phyloP scores from a whole-genome alignment of 2,113 vertebrate genomes.

The Amblyopsis rosae region DNA sequence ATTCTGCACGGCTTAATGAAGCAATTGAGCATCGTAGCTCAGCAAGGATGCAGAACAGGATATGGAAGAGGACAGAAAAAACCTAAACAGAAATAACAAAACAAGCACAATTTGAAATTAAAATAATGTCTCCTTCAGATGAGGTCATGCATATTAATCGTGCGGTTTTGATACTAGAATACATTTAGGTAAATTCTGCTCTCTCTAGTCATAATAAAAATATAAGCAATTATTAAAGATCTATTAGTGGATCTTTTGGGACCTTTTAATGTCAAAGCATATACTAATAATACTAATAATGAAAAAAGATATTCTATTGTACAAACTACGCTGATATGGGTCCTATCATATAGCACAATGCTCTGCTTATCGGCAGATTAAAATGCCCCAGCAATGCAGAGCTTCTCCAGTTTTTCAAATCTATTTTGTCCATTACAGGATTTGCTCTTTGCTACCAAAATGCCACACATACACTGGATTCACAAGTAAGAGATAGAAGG shows the following conservation, averaged over 20 bases:
- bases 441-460: constrained; percentile 50
- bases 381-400: constrained; percentile 16
- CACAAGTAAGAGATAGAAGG: constrained; percentile 69
- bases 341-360: background rate
- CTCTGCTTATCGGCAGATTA: constrained; percentile 13
- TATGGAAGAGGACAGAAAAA: constrained; percentile 39
- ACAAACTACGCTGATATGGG: background rate
- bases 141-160: constrained; percentile 34
- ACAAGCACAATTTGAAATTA: constrained; percentile 42
- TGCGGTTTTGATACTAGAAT: background rate
- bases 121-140: constrained; percentile 7
- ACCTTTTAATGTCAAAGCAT: background rate
- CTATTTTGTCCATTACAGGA: constrained; percentile 21
- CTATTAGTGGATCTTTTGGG: constrained; percentile 7
- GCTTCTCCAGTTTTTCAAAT: constrained; percentile 24
- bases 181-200: constrained; percentile 20
- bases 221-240: background rate
- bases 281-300: background rate
- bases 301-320: background rate
- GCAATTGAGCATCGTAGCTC: constrained; percentile 65
- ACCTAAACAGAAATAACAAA: constrained; percentile 49
- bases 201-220: too few relatives aligned
- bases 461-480: constrained; percentile 65
- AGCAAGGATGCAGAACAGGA: constrained; percentile 61
- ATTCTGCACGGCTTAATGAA: constrained; percentile 69